These are phyloP conservation scores for Lypha dubia DNA, from an alignment of 2,888 invertebrate genomes.

Conservation along the genomic window DNA sequence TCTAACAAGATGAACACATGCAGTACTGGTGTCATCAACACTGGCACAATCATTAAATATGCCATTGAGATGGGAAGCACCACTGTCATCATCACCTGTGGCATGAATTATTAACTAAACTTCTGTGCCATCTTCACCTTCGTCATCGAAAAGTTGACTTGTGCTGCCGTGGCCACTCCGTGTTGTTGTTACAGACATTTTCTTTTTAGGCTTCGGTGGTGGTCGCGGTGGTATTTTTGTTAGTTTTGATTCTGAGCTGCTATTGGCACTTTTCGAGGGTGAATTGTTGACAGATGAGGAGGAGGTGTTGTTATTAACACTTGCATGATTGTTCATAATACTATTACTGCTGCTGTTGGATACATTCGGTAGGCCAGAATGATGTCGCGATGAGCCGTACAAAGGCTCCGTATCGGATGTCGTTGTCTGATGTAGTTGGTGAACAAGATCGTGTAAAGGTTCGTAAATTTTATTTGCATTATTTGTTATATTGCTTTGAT, in stretches of 20 bases:
- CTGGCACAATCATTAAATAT: constrained; percentile 37
- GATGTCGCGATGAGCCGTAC: constrained; percentile 79
- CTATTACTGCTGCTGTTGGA: constrained; percentile 74
- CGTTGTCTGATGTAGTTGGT: constrained; percentile 75
- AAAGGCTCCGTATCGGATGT: constrained; percentile 81
- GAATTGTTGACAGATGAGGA: constrained; percentile 88
- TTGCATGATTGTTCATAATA: constrained; percentile 44
- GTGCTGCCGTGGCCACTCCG: constrained; percentile 84
- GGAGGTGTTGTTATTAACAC: constrained; percentile 83
- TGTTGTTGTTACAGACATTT: constrained; percentile 88
- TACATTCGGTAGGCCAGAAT: constrained; percentile 80
- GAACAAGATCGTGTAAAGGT: constrained; percentile 81
- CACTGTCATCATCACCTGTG: constrained; percentile 33
- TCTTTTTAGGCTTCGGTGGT: constrained; percentile 92
- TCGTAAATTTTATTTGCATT: constrained; percentile 80
- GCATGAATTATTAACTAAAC: constrained; percentile 85
- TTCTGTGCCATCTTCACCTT: constrained; percentile 94
- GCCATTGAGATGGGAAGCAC: constrained; percentile 59
- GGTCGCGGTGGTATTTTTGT: constrained; percentile 92
- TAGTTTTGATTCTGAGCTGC: constrained; percentile 77
- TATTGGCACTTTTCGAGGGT: constrained; percentile 70
- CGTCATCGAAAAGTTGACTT: constrained; percentile 93
- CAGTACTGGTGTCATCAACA: constrained; percentile 70
- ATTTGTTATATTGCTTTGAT: constrained; percentile 72
- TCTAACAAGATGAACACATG: constrained; percentile 66